These are phyloP conservation scores for Menidia beryllina DNA, from an alignment of 2,113 vertebrate species.

Conservation along the genomic window DNA sequence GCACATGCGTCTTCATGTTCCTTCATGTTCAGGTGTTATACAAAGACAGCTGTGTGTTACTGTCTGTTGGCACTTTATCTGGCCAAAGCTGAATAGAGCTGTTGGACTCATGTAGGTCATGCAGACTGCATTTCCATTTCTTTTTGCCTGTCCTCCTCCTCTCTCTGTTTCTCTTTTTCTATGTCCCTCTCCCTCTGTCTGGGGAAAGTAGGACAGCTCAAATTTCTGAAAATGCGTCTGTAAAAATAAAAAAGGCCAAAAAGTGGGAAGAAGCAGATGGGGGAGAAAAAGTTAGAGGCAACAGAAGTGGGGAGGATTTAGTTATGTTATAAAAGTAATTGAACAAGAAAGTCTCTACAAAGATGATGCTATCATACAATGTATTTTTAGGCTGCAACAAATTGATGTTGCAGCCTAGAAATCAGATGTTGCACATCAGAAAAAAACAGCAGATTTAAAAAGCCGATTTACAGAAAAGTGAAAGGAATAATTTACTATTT, in stretches of 20 bases:
- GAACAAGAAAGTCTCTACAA: neutral
- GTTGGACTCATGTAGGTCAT: conserved; percentile 85
- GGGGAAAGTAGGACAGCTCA: conserved; percentile 85
- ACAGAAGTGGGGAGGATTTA: conserved; percentile 5
- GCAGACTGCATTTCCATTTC: conserved; percentile 69
- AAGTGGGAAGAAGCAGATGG: conserved; percentile 40
- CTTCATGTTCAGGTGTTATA: conserved; percentile 31
- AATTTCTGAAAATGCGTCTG: conserved; percentile 77
- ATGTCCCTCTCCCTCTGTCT: conserved; percentile 36
- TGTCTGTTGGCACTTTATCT: conserved; percentile 67
- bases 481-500: too few species aligned
- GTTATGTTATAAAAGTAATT: neutral
- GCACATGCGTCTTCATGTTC: conserved; percentile 1
- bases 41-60: conserved; percentile 66
- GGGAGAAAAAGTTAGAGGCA: conserved; percentile 13
- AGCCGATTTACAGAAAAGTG: too few species aligned
- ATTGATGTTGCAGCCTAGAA: neutral
- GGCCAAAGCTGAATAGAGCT: conserved; percentile 67
- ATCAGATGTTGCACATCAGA: neutral
- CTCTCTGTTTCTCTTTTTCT: conserved; percentile 11
- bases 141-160: conserved; percentile 5
- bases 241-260: conserved; percentile 33
- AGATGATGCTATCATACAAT: neutral
- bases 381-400: neutral
- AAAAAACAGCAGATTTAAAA: too few species aligned